Evolutionary conservation across 2,113 vertebrate species (phyloP), one percentile per base, ranked within the genome.

Genomic region (Pungitius pungitius): DNA sequence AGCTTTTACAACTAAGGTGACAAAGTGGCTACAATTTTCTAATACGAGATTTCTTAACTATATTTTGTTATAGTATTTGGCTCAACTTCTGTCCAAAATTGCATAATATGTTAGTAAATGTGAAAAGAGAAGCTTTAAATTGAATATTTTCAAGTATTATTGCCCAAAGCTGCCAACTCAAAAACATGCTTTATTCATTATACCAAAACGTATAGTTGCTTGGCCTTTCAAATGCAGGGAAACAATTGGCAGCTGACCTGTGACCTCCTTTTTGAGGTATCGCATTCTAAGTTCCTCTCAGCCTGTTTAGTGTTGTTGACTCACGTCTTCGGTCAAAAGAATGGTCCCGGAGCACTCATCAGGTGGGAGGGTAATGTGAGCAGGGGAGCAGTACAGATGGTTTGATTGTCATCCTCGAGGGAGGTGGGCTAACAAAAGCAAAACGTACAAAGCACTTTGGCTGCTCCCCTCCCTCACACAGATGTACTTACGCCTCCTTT

Each of bases 191-290:
- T 59, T n/a, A 6, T 8, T 11, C 0, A 14, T 74, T 22, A 6
- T 49, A 45, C 35, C 6, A 40, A 75, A 68, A 54, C 54, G 22
- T 39, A 37, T 4, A 63, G 60, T 58, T 56, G 56, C 22, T 85
- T 89, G 88, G 88, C 75, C 75, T 85, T 85, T 88, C 85, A 90
- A 92, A 90, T 90, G 18, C 11, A 56, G 24, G 30, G n/a, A 66
- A 77, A 81, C 69, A 77, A 89, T 73, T 22, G 52, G 56, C 33
- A 62, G 33, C 39, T 76, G 80, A 85, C 87, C 83, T 56, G 71
- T 88, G 84, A 87, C 87, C 87, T 75, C 39, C 70, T 72, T 43
- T 43, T 52, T 80, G 77, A 58, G 66, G 83, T 89, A 56, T 85
- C 76, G 61, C 87, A 72, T 87, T 90, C 74, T 76, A 43, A 73